Evolutionary conservation across 2,888 invertebrate species (phyloP), one percentile per base, ranked within the genome.

Genomic region (Meta bourneti): DNA sequence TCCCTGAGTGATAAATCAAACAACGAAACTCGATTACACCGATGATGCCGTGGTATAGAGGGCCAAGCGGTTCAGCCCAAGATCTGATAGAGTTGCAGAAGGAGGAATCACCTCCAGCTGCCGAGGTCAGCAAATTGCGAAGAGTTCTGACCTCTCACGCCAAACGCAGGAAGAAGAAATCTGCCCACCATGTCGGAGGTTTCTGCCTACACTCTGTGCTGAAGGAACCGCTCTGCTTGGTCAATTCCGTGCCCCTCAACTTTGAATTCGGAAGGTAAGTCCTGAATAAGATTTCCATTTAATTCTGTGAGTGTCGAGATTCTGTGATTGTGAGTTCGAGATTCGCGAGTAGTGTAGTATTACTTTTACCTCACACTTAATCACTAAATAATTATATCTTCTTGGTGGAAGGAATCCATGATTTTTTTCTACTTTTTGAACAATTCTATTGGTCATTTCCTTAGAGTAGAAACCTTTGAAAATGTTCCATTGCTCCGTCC

Each of bases 161-260:
- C 0, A 93, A 94, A 19, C 89, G 94, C 11, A 91, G 94, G 75
- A 94, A 94, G 90, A 93, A 93, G 91, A 90, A 75, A 49, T 51
- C 70, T 16, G 71, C 71, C 20, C 89, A 84, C 20, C 93, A 92
- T 34, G 94, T 94, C 19, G 94, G 94, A 6, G 94, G 94, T 0
- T 94, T 95, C 93, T 94, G 94, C 92, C 94, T 95, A 83, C 94
- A 94, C 54, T 94, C 94, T 52, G 94, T 95, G 94, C 94, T 95
- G 94, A 95, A 95, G 93, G 95, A 95, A 91, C 95, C 95, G 6
- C 94, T 95, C 20, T 93, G 95, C 52, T 94, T 95, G 11, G 95
- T 95, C 7, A 95, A 95, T 90, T 95, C 95, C 11, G 95, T 95
- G 9, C 95, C 95, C 4, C 94, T 95, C 83, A 94, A 94, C 93